A percentile compares a stretch with the other conserved stretches of the same genome.
Conservation (phyloP, 2,797 vertebrate species). For the Brachyrhaphis roseni region DNA sequence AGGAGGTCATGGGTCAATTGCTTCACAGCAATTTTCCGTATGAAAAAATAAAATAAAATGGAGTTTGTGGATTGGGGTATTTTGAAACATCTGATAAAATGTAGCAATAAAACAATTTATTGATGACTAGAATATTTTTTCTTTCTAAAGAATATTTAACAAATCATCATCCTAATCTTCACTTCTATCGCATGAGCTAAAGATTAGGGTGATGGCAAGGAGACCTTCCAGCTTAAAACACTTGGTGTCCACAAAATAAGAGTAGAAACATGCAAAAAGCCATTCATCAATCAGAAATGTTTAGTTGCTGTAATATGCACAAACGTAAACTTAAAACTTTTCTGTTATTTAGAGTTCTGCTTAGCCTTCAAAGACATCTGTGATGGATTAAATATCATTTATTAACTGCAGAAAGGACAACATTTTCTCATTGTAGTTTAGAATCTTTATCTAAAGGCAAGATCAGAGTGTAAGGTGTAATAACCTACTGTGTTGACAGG, state of each 20-base stretch:
- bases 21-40: conserved; percentile 61
- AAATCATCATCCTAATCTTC: not conserved
- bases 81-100: conserved; percentile 35
- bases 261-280: not conserved
- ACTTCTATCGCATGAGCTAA: not conserved
- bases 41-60: conserved; percentile 19
- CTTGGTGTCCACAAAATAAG: not conserved
- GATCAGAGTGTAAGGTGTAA: conserved; percentile 35
- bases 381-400: not conserved
- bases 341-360: not conserved
- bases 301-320: not conserved
- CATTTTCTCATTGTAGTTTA: not conserved
- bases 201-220: not conserved
- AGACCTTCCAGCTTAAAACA: not conserved
- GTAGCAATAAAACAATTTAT: not conserved
- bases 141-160: not conserved
- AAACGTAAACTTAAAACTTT: not conserved
- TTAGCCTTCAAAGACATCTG: not conserved
- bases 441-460: conserved; percentile 15
- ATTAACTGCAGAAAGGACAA: not conserved
- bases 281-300: not conserved
- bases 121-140: not conserved
- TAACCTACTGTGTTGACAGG: conserved; percentile 39
- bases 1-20: conserved; percentile 71
- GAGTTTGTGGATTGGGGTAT: conserved; percentile 34